phyloP scores from a whole-genome alignment of 2,888 invertebrate genomes.

The Drosophila emarginata region DNA sequence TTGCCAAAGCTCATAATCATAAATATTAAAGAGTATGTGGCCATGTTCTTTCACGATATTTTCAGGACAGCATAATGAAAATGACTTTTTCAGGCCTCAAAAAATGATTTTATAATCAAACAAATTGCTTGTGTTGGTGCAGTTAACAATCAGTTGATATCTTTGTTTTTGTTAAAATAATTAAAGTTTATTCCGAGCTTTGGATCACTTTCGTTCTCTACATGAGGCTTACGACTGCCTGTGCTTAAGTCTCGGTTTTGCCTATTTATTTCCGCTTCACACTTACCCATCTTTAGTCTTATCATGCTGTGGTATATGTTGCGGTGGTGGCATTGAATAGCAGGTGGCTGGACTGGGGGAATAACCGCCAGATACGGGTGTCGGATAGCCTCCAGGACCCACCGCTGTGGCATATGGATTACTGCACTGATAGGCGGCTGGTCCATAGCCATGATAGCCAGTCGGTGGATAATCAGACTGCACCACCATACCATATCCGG shows the following conservation, averaged over 20 bases:
- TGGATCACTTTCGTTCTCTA: not conserved
- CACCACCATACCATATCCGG: constrained; percentile 90
- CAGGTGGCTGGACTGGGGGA: constrained; percentile 87
- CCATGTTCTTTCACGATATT: constrained; percentile 18
- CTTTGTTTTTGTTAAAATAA: no score
- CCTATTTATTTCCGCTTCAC: constrained; percentile 48
- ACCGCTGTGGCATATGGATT: constrained; percentile 83
- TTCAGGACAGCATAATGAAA: no score
- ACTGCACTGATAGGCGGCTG: constrained; percentile 85
- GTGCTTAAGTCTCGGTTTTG: constrained; percentile 47
- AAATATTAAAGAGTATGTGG: constrained; percentile 60
- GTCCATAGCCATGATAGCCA: constrained; percentile 88
- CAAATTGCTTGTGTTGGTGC: no score
- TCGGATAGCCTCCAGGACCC: constrained; percentile 85
- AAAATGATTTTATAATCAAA: no score
- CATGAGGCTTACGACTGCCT: not conserved
- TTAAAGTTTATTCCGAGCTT: no score
- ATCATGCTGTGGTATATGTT: constrained; percentile 89
- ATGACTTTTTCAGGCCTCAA: no score
- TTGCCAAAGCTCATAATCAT: constrained; percentile 50
- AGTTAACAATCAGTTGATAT: no score
- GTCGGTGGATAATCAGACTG: constrained; percentile 92
- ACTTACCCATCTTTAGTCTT: constrained; percentile 85
- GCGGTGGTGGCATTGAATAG: constrained; percentile 94
- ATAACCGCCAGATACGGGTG: constrained; percentile 88